Evolutionary conservation across 2,113 vertebrate genomes (phyloP).

Genomic region (Caracal caracal): DNA sequence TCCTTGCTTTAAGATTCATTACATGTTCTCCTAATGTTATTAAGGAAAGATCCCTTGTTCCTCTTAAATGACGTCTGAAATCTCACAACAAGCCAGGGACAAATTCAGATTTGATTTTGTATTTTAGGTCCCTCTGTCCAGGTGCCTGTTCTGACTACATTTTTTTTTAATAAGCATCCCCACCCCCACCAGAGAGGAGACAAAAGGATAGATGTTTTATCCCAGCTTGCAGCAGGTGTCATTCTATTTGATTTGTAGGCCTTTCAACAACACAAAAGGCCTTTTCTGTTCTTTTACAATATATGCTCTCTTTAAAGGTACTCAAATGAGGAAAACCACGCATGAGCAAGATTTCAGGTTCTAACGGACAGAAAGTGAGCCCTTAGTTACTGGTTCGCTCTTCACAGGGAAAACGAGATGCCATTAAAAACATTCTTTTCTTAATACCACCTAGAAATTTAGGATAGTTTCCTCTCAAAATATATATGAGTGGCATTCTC

Average conservation of each 20-base stretch:
- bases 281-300: constrained; percentile 57
- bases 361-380: background rate
- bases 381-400: constrained; percentile 2
- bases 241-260: constrained; percentile 49
- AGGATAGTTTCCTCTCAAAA: constrained; percentile 52
- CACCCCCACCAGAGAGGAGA: background rate
- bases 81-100: background rate
- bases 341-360: background rate
- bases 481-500: constrained; percentile 14
- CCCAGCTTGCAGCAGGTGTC: constrained; percentile 43
- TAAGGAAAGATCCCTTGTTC: background rate
- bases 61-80: constrained; percentile 25
- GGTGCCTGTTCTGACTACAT: background rate
- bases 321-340: background rate
- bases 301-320: constrained; percentile 40
- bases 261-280: constrained; percentile 66
- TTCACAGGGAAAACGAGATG: constrained; percentile 50
- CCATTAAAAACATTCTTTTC: constrained; percentile 34
- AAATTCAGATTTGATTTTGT: constrained; percentile 21
- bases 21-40: background rate
- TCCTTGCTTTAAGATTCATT: background rate
- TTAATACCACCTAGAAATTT: constrained; percentile 56
- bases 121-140: constrained; percentile 29
- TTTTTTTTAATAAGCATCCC: background rate
- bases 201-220: constrained; percentile 49